Base-by-base conservation (phyloP, 2,888 invertebrate genomes). In the Drosophila birchii region DNA sequence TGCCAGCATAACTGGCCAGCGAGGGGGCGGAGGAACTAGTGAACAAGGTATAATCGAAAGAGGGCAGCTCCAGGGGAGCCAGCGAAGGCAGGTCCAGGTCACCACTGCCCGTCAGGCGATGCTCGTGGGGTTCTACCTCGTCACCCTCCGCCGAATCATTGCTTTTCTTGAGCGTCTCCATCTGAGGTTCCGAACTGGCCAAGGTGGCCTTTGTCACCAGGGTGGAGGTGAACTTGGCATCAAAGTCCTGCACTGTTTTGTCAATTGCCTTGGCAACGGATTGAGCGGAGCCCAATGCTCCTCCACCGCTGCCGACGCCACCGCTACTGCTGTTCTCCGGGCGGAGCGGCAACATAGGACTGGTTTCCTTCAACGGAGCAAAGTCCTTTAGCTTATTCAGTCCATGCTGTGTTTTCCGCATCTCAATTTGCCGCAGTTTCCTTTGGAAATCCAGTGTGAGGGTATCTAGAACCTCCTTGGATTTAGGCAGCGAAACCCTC, bases 231-330 rank as follows among this genome's bases (percentile, higher is more conserved):
- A 87, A 90, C 61, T 90, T 91, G 16, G 90, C 90, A 66, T 91
- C 91, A 41, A 91, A 91, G 23, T 91, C 91, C 56, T 91, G 88
- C 12, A 92, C 88, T 5, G 91, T 90, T 54, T 90, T 91, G 56
- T 91, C 88, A n/a, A 92, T 92, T 1, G 92, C 91, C 57, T 91
- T 90, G n/a, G 91, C 84, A 41, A 90, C 83, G 6, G 88, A 90
- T 43, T 90, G 89, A 0, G 89, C 86, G 5, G 90, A 90, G 2
- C 69, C 87, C 4, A 80, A 26, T 5, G 34, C 16, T 6, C 47
- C 71, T 1, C 55, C 49, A 7, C 71, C 72, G 43, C 71, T 47
- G 12, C 23, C 23, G 29, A 36, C 51, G 9, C 47, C 70, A 3
- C 71, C 58, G 38, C 68, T 68, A 5, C 39, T 18, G 32, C 80